Conservation (phyloP, 2,888 invertebrate genomes). For the Heliconius erato region DNA sequence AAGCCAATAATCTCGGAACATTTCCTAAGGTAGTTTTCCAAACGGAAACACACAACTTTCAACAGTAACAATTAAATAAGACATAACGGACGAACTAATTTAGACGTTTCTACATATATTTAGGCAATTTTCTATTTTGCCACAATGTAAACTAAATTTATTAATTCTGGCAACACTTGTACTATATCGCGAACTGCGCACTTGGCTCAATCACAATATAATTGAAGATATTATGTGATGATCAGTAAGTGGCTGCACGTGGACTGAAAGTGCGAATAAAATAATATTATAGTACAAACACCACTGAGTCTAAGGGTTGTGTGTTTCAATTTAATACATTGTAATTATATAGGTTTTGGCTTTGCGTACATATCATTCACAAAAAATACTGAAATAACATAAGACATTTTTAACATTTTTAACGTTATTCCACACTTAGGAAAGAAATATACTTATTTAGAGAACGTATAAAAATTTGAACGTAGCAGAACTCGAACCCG, state of each 20-base stretch:
- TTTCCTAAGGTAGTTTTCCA: neutral
- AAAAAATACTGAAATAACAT: neutral
- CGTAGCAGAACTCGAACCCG: no score
- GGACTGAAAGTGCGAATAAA: slow-evolving; percentile 14
- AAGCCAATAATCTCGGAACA: neutral
- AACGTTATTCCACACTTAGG: no score
- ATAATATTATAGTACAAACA: neutral
- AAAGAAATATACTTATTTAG: no score
- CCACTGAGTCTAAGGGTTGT: neutral
- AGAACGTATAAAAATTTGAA: no score
- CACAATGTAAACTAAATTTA: neutral
- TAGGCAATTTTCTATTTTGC: neutral
- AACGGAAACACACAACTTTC: neutral
- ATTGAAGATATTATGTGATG: slow-evolving; percentile 45
- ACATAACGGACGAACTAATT: neutral
- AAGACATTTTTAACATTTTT: neutral
- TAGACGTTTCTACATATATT: neutral
- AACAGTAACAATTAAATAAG: neutral
- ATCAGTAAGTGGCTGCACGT: slow-evolving; percentile 45
- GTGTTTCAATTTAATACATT: neutral
- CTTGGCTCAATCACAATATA: slow-evolving; percentile 51
- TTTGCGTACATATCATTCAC: neutral
- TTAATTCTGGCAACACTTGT: slow-evolving; percentile 9
- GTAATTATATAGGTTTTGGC: neutral
- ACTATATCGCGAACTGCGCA: slow-evolving; percentile 48